Conservation (phyloP, 2,888 invertebrate species). For the Ecdyonurus torrentis region DNA sequence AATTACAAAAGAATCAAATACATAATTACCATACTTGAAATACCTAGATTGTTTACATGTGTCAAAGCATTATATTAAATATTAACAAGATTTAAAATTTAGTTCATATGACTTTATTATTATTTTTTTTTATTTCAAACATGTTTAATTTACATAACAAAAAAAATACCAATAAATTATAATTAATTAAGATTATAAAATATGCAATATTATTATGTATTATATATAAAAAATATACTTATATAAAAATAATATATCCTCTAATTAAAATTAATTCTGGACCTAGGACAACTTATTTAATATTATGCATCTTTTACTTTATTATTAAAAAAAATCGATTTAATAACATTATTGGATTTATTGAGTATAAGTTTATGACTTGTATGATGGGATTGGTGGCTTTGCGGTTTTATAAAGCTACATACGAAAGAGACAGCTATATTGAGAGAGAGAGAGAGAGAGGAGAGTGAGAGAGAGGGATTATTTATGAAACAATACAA, state of each 20-base stretch:
- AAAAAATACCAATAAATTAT: neutral
- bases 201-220: neutral
- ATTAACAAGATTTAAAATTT: no score
- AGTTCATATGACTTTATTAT: no score
- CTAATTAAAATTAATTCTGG: neutral
- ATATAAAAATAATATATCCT: neutral
- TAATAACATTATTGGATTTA: neutral
- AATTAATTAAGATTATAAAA: neutral
- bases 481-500: slow-evolving; percentile 1
- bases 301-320: neutral
- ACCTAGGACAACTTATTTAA: neutral
- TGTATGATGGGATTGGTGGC: slow-evolving; percentile 1
- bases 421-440: no score
- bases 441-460: neutral
- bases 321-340: neutral
- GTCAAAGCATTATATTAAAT: no score
- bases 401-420: neutral
- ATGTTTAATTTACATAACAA: neutral
- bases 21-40: no score
- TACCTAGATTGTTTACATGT: no score
- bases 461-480: neutral
- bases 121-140: neutral
- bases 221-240: neutral
- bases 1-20: no score
- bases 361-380: neutral